Evolutionary conservation across 2,888 invertebrate species (phyloP).

Genomic region (Oscheius onirici): DNA sequence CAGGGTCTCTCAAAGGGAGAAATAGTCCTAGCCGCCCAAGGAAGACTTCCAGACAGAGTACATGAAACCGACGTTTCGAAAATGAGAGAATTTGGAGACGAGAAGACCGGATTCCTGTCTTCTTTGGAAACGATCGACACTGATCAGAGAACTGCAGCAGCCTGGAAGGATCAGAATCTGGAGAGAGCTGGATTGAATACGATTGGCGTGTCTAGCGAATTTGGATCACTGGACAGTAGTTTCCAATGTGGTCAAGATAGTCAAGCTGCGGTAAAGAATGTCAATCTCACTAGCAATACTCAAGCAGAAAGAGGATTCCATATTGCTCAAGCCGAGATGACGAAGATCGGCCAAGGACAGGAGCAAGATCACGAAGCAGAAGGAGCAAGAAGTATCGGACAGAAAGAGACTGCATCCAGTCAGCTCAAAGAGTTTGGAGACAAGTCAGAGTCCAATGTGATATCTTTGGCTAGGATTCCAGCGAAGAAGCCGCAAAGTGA

Average conservation of each 20-base stretch:
- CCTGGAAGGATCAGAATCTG: background rate
- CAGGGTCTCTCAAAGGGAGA: conserved; percentile 16
- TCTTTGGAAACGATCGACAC: conserved; percentile 15
- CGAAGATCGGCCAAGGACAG: background rate
- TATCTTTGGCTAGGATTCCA: conserved; percentile 7
- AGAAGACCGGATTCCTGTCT: conserved; percentile 1
- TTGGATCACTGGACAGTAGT: background rate
- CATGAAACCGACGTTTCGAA: background rate
- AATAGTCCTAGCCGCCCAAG: background rate
- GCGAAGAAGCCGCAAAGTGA: background rate
- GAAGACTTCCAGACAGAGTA: background rate
- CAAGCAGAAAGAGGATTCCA: conserved; percentile 8
- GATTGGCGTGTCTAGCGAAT: background rate
- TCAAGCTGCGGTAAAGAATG: background rate
- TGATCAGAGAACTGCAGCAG: background rate
- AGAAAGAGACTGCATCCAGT: too few species aligned
- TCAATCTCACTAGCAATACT: background rate
- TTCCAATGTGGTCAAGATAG: background rate
- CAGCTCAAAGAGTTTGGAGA: conserved; percentile 13
- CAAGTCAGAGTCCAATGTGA: conserved; percentile 1
- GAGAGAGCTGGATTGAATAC: background rate
- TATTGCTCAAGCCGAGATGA: background rate
- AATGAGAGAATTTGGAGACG: conserved; percentile 16
- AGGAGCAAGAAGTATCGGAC: too few species aligned
- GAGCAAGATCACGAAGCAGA: too few species aligned